Evolutionary conservation across 2,797 vertebrate species (phyloP).

Genomic region (Acridotheres tristis): DNA sequence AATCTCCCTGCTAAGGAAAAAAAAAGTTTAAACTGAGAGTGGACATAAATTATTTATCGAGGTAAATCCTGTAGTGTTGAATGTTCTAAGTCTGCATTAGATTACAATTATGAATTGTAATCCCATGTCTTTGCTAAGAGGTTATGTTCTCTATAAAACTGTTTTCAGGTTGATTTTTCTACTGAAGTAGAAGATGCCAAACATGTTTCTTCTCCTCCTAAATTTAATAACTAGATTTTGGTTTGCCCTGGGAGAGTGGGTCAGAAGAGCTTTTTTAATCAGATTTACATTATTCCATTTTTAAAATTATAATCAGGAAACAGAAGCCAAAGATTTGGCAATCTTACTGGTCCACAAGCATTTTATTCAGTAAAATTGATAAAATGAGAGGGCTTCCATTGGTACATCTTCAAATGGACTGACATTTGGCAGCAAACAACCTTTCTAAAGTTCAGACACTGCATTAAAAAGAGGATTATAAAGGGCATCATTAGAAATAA

Average conservation of each 20-base stretch:
- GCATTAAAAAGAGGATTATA: slow-evolving; percentile 76
- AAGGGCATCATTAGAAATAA: slow-evolving; percentile 76
- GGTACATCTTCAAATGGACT: slow-evolving; percentile 53
- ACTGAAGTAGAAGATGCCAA: neutral
- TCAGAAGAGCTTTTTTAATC: neutral
- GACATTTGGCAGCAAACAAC: slow-evolving; percentile 74
- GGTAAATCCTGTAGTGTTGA: neutral
- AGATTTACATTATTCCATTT: neutral
- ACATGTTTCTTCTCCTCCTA: neutral
- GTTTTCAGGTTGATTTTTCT: neutral
- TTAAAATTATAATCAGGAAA: neutral
- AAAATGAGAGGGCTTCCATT: slow-evolving; percentile 62
- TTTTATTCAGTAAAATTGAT: slow-evolving; percentile 45
- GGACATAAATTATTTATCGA: neutral
- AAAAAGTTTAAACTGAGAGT: neutral
- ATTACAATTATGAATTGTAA: neutral
- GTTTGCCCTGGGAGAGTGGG: neutral
- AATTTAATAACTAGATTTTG: neutral
- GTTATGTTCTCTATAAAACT: neutral
- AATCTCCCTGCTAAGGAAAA: neutral
- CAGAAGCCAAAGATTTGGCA: neutral
- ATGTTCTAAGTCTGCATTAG: neutral
- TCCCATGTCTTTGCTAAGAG: neutral
- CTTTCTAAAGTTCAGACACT: slow-evolving; percentile 78
- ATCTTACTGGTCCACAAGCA: neutral